Percentiles rank a stretch among this genome's conserved stretches.
phyloP scores from a whole-genome alignment of 2,113 vertebrate species.

The Cathartes aura region DNA sequence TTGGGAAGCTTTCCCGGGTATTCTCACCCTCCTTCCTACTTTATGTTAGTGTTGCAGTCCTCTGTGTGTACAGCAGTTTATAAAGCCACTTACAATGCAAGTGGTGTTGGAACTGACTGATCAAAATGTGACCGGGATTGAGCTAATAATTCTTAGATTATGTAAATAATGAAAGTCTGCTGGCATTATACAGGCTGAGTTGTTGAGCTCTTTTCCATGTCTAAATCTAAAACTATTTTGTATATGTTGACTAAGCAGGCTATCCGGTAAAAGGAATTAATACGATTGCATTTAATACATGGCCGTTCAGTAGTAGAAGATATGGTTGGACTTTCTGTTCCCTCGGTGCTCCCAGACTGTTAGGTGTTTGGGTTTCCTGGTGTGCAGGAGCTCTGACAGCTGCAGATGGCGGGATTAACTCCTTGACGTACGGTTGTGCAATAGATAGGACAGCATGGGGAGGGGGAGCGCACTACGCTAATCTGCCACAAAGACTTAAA shows the following conservation, averaged over 20 bases:
- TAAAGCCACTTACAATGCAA: not conserved
- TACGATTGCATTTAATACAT: not conserved
- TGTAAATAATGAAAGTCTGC: not conserved
- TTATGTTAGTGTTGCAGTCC: not conserved
- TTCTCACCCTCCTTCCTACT: not conserved
- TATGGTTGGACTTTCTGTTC: not conserved
- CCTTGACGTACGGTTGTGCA: slow-evolving; percentile 35
- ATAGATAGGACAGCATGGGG: not conserved
- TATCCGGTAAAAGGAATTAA: not conserved
- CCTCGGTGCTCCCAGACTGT: not conserved
- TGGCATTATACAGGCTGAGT: not conserved
- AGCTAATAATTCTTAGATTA: not conserved
- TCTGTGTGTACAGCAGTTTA: not conserved
- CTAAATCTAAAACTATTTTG: not conserved
- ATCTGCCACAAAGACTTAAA: slow-evolving; percentile 36
- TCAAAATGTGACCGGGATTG: fast-evolving
- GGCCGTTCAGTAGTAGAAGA: not conserved
- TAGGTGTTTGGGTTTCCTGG: not conserved
- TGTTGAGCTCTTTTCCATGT: not conserved
- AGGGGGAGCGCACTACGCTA: not conserved
- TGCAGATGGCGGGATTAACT: slow-evolving; percentile 60
- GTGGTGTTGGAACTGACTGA: not conserved
- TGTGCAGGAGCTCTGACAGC: not conserved
- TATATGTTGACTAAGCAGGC: not conserved
- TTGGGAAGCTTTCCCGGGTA: not conserved